Conservation (phyloP, 1,140 invertebrate genomes). For the Camponotus pennsylvanicus region DNA sequence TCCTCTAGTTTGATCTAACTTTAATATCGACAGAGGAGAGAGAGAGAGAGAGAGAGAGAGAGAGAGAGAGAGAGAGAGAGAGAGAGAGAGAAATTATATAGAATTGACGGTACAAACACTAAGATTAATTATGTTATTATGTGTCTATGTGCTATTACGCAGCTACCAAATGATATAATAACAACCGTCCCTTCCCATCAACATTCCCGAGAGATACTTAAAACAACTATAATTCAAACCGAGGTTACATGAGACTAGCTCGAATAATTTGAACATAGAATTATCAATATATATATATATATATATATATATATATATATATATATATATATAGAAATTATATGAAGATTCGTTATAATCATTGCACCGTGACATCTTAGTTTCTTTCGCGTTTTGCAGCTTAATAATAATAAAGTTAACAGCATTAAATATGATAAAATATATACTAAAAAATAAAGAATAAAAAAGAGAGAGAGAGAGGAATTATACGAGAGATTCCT, state of each 20-base stretch:
- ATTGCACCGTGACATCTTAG: conserved; percentile 26
- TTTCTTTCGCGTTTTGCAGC: conserved; percentile 3
- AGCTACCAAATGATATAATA: conserved; percentile 62
- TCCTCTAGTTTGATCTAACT: not conserved
- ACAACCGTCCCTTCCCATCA: conserved; percentile 61
- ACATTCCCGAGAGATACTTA: conserved; percentile 62
- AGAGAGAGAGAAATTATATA: conserved; percentile 21
- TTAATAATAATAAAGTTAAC: conserved; percentile 11
- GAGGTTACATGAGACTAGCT: conserved; percentile 46
- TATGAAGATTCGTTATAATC: conserved; percentile 38
- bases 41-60: no score
- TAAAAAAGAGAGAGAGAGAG: not conserved
- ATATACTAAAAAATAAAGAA: not conserved
- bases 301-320: not conserved
- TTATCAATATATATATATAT: conserved; percentile 22
- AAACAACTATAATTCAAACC: conserved; percentile 61
- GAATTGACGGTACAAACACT: conserved; percentile 51
- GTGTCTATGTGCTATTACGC: conserved; percentile 56
- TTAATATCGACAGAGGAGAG: conserved; percentile 3
- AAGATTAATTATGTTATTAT: conserved; percentile 64
- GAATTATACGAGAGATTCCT: not conserved
- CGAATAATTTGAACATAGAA: conserved; percentile 59
- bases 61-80: no score
- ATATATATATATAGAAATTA: conserved; percentile 24
- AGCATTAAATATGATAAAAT: not conserved